Percentiles rank a stretch among this genome's conserved stretches.
These are phyloP conservation scores for Mormyrops boulengeri DNA, from an alignment of 2,797 vertebrate genomes.

Conservation along the genomic window DNA sequence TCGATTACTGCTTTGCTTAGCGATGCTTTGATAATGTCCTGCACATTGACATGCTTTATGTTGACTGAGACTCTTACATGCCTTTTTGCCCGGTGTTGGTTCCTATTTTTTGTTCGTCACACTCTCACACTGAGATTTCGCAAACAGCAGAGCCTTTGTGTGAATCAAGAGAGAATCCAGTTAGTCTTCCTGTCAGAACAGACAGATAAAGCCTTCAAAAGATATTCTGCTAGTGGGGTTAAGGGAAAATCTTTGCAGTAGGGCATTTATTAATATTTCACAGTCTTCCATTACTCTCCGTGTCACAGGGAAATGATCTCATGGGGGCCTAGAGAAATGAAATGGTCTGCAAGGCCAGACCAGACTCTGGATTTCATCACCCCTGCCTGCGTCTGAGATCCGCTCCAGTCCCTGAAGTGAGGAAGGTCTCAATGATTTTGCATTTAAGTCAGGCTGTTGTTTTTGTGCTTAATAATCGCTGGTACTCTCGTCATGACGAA, in stretches of 20 bases:
- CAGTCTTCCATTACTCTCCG: not conserved
- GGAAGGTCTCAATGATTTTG: not conserved
- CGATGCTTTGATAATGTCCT: not conserved
- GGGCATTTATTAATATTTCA: constrained; percentile 15
- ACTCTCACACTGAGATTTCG: not conserved
- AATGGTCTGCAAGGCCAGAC: not conserved
- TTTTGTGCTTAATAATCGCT: not conserved
- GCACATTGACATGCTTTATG: not conserved
- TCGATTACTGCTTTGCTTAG: not conserved
- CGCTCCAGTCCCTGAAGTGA: not conserved
- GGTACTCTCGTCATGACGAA: not conserved
- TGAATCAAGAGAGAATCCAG: not conserved
- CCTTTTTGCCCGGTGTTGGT: not conserved
- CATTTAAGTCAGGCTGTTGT: not conserved
- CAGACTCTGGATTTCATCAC: not conserved
- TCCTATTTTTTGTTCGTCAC: not conserved
- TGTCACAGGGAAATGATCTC: constrained; percentile 1
- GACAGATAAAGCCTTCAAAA: constrained; percentile 2
- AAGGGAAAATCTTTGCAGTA: not conserved
- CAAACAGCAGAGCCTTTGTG: not conserved
- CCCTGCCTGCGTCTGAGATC: not conserved
- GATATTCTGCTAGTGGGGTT: not conserved
- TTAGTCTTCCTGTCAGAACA: not conserved
- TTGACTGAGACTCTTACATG: not conserved
- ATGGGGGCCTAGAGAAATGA: not conserved